Percentiles rank a stretch among this genome's conserved stretches.
Evolutionary conservation across 1,140 invertebrate species (phyloP).

Genomic region (Ceratina australensis): DNA sequence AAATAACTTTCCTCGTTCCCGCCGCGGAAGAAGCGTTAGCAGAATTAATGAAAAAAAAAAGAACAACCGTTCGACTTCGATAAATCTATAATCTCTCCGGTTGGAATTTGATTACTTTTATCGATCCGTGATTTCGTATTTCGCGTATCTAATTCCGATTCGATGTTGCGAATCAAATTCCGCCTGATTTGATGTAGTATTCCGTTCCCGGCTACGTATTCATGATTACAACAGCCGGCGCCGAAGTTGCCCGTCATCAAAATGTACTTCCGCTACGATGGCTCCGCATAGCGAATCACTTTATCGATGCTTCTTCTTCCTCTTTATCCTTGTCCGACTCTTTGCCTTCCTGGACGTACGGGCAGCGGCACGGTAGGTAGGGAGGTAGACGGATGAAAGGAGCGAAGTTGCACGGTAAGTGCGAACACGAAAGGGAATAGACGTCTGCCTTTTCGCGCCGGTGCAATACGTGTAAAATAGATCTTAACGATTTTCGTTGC

Average conservation of each 20-base stretch:
- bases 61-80: too few relatives aligned
- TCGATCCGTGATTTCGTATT: too few relatives aligned
- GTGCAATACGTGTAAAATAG: background rate
- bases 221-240: background rate
- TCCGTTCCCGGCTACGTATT: background rate
- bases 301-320: conserved; percentile 46
- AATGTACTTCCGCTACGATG: conserved; percentile 12
- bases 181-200: background rate
- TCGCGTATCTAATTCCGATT: too few relatives aligned
- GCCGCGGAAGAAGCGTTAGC: background rate
- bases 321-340: background rate
- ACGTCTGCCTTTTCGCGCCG: conserved; percentile 3
- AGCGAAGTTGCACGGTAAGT: conserved; percentile 13
- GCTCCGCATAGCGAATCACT: conserved; percentile 4
- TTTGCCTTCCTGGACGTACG: background rate
- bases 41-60: too few relatives aligned
- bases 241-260: conserved; percentile 29
- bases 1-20: background rate
- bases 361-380: background rate
- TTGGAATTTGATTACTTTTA: too few relatives aligned
- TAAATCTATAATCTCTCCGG: too few relatives aligned
- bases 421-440: conserved; percentile 36
- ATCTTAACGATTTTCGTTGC: background rate
- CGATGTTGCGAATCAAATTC: too few relatives aligned
- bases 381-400: background rate